Conservation (phyloP, 2,888 invertebrate genomes). For the Nomada ruficornis region DNA sequence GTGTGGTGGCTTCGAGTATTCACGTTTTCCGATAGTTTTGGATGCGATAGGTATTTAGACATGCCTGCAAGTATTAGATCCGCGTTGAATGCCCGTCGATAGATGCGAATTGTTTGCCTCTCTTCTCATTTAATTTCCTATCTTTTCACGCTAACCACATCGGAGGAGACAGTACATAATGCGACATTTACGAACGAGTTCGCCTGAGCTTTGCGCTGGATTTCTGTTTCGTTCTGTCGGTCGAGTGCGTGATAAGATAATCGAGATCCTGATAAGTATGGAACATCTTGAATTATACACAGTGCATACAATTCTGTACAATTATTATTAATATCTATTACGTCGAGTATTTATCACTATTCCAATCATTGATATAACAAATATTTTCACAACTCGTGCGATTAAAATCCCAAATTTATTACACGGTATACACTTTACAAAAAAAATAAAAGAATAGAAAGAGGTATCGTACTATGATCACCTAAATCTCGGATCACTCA, state of each 20-base stretch:
- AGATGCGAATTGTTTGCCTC: slow-evolving; percentile 30
- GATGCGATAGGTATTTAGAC: slow-evolving; percentile 26
- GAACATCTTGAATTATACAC: too few relatives aligned
- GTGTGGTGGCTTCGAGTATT: slow-evolving; percentile 36
- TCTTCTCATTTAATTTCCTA: neutral
- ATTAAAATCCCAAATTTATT: too few relatives aligned
- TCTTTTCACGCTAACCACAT: slow-evolving; percentile 55
- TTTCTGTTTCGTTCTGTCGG: slow-evolving; percentile 55
- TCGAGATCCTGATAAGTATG: too few relatives aligned
- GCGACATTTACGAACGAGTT: slow-evolving; percentile 68
- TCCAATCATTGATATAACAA: too few relatives aligned
- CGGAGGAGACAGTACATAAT: slow-evolving; percentile 53
- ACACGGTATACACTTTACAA: too few relatives aligned
- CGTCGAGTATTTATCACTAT: too few relatives aligned
- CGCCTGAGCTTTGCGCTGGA: slow-evolving; percentile 79
- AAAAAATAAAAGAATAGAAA: too few relatives aligned
- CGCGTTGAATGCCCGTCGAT: slow-evolving; percentile 3
- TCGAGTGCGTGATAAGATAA: slow-evolving; percentile 39
- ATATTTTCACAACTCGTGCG: too few relatives aligned
- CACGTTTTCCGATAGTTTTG: neutral
- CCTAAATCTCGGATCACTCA: too few relatives aligned
- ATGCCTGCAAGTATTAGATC: slow-evolving; percentile 12
- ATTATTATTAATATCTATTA: too few relatives aligned
- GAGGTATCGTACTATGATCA: too few relatives aligned
- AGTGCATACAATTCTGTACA: too few relatives aligned